These are phyloP conservation scores for Hassar affinis DNA, from an alignment of 2,113 vertebrate species.

Conservation along the genomic window DNA sequence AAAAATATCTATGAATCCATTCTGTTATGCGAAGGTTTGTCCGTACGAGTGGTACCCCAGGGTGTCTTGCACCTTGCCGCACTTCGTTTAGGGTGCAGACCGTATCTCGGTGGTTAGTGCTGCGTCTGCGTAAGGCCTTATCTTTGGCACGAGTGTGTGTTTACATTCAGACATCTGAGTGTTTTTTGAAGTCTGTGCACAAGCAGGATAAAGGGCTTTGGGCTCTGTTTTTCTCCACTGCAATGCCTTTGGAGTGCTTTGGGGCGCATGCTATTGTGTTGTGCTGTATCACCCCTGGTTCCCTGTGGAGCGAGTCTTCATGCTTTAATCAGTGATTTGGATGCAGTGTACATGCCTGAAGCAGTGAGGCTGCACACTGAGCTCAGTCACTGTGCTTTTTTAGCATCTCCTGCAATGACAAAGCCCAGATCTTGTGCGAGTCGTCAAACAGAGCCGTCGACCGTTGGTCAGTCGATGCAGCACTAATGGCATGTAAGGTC, in stretches of 20 bases:
- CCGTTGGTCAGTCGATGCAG: neutral
- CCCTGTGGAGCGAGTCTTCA: constrained; percentile 33
- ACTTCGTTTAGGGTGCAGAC: neutral
- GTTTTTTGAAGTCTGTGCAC: neutral
- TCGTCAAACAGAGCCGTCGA: neutral
- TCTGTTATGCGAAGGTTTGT: neutral
- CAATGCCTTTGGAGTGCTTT: constrained; percentile 19
- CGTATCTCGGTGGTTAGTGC: constrained; percentile 12
- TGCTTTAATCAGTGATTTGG: constrained; percentile 52
- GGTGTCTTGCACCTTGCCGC: neutral
- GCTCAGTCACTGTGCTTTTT: constrained; percentile 8
- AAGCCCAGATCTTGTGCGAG: neutral
- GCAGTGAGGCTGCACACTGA: constrained; percentile 27
- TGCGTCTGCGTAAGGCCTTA: neutral
- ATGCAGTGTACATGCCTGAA: constrained; percentile 46
- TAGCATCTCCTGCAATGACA: neutral
- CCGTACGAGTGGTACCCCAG: neutral
- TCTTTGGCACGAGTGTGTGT: constrained; percentile 10
- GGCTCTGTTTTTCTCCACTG: constrained; percentile 4
- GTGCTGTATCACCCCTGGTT: constrained; percentile 21
- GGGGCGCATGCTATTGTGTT: constrained; percentile 35
- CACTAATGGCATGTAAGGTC: neutral
- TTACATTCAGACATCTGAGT: constrained; percentile 8
- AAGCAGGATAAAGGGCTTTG: constrained; percentile 4
- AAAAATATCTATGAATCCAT: neutral